A percentile compares a stretch with the other conserved stretches of the same genome.
Evolutionary conservation across 2,113 vertebrate species (phyloP).

Genomic region (Mormoops blainvillei): DNA sequence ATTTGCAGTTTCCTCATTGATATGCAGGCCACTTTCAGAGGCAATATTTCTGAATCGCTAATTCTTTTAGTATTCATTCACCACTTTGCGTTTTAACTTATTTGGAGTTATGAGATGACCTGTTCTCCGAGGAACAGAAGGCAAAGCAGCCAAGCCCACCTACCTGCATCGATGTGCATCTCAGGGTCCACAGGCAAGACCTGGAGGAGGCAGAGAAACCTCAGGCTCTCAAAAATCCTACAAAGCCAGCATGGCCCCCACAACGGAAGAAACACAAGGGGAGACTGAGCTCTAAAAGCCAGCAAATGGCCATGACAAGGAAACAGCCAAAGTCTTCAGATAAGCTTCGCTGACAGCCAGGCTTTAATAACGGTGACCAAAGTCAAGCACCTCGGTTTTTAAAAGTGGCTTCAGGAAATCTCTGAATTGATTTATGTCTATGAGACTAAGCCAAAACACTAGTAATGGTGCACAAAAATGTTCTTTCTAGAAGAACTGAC

Average conservation of each 20-base stretch:
- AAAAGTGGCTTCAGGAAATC: slow-evolving; percentile 1
- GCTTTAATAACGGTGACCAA: slow-evolving; percentile 3
- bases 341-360: not conserved
- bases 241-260: not conserved
- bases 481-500: slow-evolving; percentile 34
- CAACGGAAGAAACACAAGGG: not conserved
- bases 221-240: not conserved
- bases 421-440: slow-evolving; percentile 5
- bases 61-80: not conserved
- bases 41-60: not conserved
- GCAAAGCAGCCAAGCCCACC: not conserved
- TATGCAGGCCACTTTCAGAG: not conserved
- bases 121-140: not conserved
- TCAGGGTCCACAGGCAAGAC: not conserved
- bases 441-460: slow-evolving; percentile 20
- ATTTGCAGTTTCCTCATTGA: not conserved
- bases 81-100: not conserved
- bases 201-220: not conserved
- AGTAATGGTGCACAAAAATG: slow-evolving; percentile 53
- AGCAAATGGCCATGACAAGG: not conserved
- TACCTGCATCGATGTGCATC: not conserved
- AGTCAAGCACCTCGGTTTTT: not conserved
- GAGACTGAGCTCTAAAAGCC: not conserved
- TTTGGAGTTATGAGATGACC: not conserved
- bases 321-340: not conserved